Evolutionary conservation across 1,140 invertebrate genomes (phyloP).

Genomic region (Bombus affinis): DNA sequence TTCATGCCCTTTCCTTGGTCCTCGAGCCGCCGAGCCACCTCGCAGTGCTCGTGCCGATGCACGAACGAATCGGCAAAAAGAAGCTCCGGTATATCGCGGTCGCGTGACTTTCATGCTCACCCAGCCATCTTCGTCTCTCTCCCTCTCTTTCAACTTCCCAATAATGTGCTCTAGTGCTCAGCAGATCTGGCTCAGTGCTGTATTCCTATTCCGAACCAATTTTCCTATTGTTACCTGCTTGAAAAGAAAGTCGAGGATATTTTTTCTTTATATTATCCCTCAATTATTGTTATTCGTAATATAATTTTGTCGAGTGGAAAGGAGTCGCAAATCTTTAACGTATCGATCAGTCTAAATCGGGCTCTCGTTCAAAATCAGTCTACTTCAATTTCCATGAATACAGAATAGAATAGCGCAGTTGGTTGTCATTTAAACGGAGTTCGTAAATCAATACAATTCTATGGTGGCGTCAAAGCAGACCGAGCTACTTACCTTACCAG

Average conservation of each 20-base stretch:
- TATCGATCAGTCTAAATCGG: no score
- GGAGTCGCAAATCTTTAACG: no score
- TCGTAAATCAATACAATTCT: not conserved
- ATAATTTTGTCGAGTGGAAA: no score
- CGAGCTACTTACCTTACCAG: not conserved
- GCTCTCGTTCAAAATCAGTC: no score
- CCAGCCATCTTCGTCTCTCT: constrained; percentile 17
- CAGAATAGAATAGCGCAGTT: not conserved
- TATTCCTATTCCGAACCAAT: constrained; percentile 19
- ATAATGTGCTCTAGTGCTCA: not conserved
- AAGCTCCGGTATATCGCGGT: constrained; percentile 57
- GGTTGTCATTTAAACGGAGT: not conserved
- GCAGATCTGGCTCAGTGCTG: constrained; percentile 40
- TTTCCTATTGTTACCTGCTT: not conserved
- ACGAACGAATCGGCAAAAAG: constrained; percentile 71
- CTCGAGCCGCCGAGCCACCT: constrained; percentile 33
- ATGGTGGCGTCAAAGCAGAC: not conserved
- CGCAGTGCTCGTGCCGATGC: constrained; percentile 57
- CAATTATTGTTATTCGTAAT: no score
- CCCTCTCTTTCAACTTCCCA: not conserved
- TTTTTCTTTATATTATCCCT: no score
- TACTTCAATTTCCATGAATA: not conserved
- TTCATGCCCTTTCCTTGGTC: constrained; percentile 45
- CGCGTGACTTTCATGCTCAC: constrained; percentile 76
- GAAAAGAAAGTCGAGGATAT: no score